Evolutionary conservation across 2,797 vertebrate genomes (phyloP), one percentile per base, ranked within the genome.

Genomic region (Falco berigora): DNA sequence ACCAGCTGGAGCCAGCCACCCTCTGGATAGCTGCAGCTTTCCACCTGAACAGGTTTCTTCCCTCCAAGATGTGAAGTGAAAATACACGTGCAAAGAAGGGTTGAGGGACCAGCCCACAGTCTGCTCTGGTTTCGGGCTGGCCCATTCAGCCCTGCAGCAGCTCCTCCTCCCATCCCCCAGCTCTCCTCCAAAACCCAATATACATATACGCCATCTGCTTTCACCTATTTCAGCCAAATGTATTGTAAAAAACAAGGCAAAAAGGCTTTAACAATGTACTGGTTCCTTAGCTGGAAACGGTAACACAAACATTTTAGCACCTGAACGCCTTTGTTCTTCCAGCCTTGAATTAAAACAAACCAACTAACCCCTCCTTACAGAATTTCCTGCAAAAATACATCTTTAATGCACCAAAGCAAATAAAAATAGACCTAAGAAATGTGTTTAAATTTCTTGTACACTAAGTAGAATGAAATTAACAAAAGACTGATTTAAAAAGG

Each of bases 191-290:
- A 32, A 46, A 9, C 58, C 58, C 55, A 9, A 22, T 3, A 46
- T 27, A 20, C 0, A 2, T 13, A 8, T 4, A 28, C 1, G 1
- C 36, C 42, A n/a, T 34, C 27, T 17, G 32, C 32, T 44, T 36
- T 56, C 50, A 36, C 36, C 19, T 30, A 24, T 38, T 38, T 38
- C 36, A 27, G 77, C 28, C 34, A 67, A 38, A 23, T 1, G 28
- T 9, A 15, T 12, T 16, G n/a, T 42, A 28, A 77, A 53, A 40
- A 34, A 55, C 3, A 20, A 32, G 36, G 27, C 28, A 42, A 68
- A 38, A 44, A 5, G 28, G 27, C 24, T 30, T 28, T 34, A n/a
- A 38, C 42, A 6, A 22, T 5, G 46, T 18, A 14, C 32, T 42
- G 12, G 30, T n/a, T 71, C 50, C 64, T 53, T 4, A n/a, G 24